Conservation (phyloP, 2,797 vertebrate genomes). For the Champsocephalus gunnari region DNA sequence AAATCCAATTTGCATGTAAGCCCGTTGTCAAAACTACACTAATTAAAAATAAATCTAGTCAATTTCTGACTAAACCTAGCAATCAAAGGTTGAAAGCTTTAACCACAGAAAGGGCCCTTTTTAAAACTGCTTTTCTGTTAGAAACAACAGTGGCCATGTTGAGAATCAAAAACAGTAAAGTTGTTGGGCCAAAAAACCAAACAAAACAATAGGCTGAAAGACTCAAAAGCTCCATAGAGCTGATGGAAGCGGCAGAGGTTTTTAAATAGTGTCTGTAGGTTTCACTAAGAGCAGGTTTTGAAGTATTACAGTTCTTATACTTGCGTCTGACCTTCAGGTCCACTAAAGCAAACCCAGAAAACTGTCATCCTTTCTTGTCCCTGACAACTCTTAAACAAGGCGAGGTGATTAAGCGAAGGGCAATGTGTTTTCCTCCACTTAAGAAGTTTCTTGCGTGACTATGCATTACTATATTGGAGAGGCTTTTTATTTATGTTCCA, state of each 20-base stretch:
- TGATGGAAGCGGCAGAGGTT: neutral
- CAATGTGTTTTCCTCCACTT: conserved; percentile 18
- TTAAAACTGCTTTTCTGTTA: too few species aligned
- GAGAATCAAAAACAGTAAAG: neutral
- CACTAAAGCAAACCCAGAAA: conserved; percentile 12
- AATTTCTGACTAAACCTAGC: neutral
- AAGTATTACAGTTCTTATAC: neutral
- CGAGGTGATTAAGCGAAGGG: conserved; percentile 32
- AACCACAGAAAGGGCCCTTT: neutral
- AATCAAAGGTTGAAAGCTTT: neutral
- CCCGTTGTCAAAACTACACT: neutral
- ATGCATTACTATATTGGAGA: conserved; percentile 42
- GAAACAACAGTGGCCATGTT: neutral
- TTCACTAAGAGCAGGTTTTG: too few species aligned
- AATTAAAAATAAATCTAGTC: neutral
- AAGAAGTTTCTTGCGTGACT: conserved; percentile 29
- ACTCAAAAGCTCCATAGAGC: too few species aligned
- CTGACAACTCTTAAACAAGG: conserved; percentile 9
- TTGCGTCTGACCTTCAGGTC: conserved; percentile 17
- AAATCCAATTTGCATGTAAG: neutral
- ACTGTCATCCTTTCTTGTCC: conserved; percentile 12
- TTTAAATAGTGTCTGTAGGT: neutral
- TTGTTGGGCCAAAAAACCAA: too few species aligned
- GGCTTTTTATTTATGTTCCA: conserved; percentile 53
- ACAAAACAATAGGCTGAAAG: neutral